Conservation (phyloP, 2,888 invertebrate species). For the Hedychridium roseum region DNA sequence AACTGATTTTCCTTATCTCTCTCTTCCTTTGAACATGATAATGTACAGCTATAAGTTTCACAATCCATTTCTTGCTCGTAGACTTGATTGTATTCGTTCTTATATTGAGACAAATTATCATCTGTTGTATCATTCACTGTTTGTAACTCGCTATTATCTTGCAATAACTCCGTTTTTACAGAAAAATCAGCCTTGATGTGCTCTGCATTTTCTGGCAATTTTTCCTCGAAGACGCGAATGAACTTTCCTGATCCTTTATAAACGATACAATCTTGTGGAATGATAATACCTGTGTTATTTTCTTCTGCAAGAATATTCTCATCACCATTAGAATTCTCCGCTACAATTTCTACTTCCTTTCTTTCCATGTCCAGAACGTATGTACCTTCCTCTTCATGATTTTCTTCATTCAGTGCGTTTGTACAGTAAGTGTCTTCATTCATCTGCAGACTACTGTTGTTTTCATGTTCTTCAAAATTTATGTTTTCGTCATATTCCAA, state of each 20-base stretch:
- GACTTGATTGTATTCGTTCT: slow-evolving; percentile 10
- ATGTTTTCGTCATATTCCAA: neutral
- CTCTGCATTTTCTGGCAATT: too few relatives aligned
- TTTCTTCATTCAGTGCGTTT: neutral
- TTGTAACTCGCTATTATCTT: too few relatives aligned
- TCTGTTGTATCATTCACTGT: slow-evolving; percentile 7
- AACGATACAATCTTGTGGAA: too few relatives aligned
- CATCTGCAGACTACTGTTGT: too few relatives aligned
- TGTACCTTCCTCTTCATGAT: neutral
- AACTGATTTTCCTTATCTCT: slow-evolving; percentile 3
- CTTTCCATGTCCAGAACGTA: neutral
- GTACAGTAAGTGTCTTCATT: neutral
- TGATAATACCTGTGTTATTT: neutral
- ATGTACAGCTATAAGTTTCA: slow-evolving; percentile 4
- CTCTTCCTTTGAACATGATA: slow-evolving; percentile 6
- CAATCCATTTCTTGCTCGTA: slow-evolving; percentile 3
- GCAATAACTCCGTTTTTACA: too few relatives aligned
- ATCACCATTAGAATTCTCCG: neutral
- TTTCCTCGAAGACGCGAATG: too few relatives aligned
- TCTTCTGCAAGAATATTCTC: slow-evolving; percentile 14
- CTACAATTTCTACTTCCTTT: neutral
- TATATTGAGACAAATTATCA: slow-evolving; percentile 1
- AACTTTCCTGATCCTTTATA: too few relatives aligned
- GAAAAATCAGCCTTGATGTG: too few relatives aligned
- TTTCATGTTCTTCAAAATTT: neutral